Percentiles rank a stretch among this genome's conserved stretches.
Evolutionary conservation across 2,888 invertebrate species (phyloP).

Genomic region (Pseudococcus jackbeardsleyi): DNA sequence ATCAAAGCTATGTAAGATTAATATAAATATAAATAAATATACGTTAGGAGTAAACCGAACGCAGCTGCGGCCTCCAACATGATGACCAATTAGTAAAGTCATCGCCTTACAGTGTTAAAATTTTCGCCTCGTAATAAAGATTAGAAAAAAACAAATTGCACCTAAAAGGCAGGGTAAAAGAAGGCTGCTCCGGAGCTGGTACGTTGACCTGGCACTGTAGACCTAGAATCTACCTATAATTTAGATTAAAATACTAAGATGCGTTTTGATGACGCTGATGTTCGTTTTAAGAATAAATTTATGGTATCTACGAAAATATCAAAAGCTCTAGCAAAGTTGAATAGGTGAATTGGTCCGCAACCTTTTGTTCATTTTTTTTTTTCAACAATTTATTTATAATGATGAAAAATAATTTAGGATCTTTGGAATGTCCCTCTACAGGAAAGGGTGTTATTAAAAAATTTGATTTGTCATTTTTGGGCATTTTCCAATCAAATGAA

Average conservation of each 20-base stretch:
- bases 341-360: no score
- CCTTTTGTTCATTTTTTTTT: no score
- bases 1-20: not conserved
- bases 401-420: no score
- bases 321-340: no score
- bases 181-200: not conserved
- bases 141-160: not conserved
- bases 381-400: no score
- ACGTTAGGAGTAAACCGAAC: not conserved
- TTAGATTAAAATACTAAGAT: not conserved
- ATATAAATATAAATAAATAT: not conserved
- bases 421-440: no score
- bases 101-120: conserved; percentile 27
- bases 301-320: no score
- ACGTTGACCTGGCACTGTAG: not conserved
- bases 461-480: no score
- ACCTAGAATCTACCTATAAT: not conserved
- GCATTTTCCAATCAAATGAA: no score
- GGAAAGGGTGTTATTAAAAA: no score
- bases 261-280: not conserved
- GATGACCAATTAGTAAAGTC: conserved; percentile 24
- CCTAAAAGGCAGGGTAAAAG: not conserved
- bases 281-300: no score
- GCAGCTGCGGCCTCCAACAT: not conserved
- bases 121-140: conserved; percentile 15